Base-by-base conservation (phyloP, 2,888 invertebrate species). In the Bruchidius siliquastri region DNA sequence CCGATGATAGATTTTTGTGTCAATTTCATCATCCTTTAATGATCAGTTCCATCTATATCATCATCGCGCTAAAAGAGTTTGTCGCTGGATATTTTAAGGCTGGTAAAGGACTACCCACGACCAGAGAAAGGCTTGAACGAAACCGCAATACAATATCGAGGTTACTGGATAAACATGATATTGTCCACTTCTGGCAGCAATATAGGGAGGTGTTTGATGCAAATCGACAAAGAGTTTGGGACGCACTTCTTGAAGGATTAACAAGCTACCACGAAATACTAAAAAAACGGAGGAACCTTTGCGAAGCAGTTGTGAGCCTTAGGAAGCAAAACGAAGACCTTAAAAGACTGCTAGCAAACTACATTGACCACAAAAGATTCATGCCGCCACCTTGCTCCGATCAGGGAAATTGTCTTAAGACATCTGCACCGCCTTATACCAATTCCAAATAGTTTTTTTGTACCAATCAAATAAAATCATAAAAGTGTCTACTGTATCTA, bases 141-240 rank as follows among this genome's bases (percentile, higher is more conserved):
- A 83, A 77, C 71, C 85, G 85, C 69, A 80, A 80, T 8, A 90
- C 91, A 0, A 86, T 90, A 0, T 90, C 91, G 0, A 87, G 92
- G 30, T 87, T 87, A 77, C 80, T 92, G 68, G 84, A 84, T 4
- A 80, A 85, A 0, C 86, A 89, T 26, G 91, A 92, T 79, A 91
- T 94, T 22, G 87, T 87, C 10, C 84, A 86, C 0, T 94, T 91
- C 84, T 95, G 95, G 95, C 83, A 86, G 8, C 88, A 90, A 76
- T 94, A 92, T 85, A 87, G 88, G 75, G 87, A 88, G 67, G 84
- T 91, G 8, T 92, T 93, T 79, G 87, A 91, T 0, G 77, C 86
- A 0, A 89, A 92, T 69, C 91, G 91, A 77, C 90, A 92, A 78
- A 89, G 90, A 74, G 85, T 94, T 68, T 95, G 95, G 95, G 91